Conservation (phyloP, 2,888 invertebrate species). For the Cyclophora albipunctata region DNA sequence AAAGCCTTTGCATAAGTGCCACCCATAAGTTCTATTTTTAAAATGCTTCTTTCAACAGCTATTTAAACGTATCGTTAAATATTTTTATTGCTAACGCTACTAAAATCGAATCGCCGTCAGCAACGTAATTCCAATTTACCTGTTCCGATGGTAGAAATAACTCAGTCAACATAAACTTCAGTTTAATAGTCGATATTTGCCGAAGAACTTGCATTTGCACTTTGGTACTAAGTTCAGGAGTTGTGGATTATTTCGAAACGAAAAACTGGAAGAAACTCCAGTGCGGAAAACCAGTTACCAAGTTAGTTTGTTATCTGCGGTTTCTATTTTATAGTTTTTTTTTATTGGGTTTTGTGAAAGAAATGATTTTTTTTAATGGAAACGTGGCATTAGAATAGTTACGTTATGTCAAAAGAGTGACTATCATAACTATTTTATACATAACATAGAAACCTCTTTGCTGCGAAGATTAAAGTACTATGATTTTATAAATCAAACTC, state of each 20-base stretch:
- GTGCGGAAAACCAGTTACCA: conserved; percentile 6
- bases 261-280: conserved; percentile 11
- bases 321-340: conserved; percentile 1
- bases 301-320: conserved; percentile 9
- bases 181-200: conserved; percentile 14
- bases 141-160: conserved; percentile 4
- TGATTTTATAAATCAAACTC: too few relatives aligned
- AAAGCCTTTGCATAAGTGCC: too few relatives aligned
- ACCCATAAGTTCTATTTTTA: too few relatives aligned
- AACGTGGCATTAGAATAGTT: too few relatives aligned
- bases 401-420: too few relatives aligned
- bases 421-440: too few relatives aligned
- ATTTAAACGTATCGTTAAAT: too few relatives aligned
- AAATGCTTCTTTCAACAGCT: too few relatives aligned
- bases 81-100: too few relatives aligned
- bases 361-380: too few relatives aligned
- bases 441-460: too few relatives aligned
- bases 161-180: conserved; percentile 10
- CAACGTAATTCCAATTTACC: conserved; percentile 7
- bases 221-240: conserved; percentile 12
- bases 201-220: conserved; percentile 16
- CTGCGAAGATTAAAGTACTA: too few relatives aligned
- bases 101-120: conserved; percentile 3
- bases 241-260: conserved; percentile 14
- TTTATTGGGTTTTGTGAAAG: background rate